Base-by-base conservation (phyloP, 2,888 invertebrate genomes). In the Drosophila conformis region DNA sequence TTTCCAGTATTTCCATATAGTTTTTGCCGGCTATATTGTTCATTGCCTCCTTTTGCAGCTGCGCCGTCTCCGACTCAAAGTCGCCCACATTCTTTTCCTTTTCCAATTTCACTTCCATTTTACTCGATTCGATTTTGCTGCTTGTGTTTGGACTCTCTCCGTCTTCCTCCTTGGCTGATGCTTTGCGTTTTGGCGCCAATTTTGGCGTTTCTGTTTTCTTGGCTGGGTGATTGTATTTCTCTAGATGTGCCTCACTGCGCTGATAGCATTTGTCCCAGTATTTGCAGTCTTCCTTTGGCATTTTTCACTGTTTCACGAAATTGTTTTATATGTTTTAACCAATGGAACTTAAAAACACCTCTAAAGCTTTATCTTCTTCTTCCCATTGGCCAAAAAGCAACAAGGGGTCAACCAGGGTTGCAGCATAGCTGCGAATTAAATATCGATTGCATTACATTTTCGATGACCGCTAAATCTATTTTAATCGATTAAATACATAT, bases 211-310 rank as follows among this genome's bases (percentile, higher is more conserved):
- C 78, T 31, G n/a, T 31, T 56, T 56, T 61, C 91, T 93, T 93
- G 53, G 94, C 94, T 15, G 96, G 97, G 92, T 98, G 97, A 93
- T 96, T 97, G 81, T 94, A 98, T 89, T 95, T 96, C 68, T 94
- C 93, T 65, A 94, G 94, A 93, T 98, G 98, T 0, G 94, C 93
- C 0, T 95, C 94, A 94, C 97, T 98, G 90, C 95, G 96, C 90
- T 97, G 97, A 92, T 97, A 98, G 92, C 98, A 98, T 80, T 95
- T 95, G 7, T 91, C 92, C 60, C 97, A 97, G 91, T 97, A 98
- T 93, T 96, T 96, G 92, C 98, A 98, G 53, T 95, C 92, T 49
- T 92, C 93, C 92, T 96, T 94, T 0, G 92, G 76, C 87, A 91
- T 91, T 70, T 49, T 75, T 51, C 25, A n/a, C 7, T 38, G 21